Conservation (phyloP, 2,113 vertebrate species). For the Lycaon pictus region DNA sequence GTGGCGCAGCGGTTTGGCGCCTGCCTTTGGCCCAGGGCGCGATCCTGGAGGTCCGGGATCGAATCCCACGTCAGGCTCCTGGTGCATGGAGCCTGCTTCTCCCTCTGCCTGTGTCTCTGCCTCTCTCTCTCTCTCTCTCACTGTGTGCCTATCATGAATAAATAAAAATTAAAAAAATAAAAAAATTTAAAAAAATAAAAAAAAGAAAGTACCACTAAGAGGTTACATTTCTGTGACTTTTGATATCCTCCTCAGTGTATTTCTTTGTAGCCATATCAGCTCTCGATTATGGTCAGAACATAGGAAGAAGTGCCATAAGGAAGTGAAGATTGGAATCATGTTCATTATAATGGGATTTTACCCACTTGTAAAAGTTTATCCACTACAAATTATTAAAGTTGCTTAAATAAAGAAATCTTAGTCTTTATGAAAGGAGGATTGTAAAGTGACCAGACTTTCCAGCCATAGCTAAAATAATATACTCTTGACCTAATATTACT, state of each 20-base stretch:
- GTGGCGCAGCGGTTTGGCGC: too few species aligned
- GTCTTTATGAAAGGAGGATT: slow-evolving; percentile 10
- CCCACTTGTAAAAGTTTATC: neutral
- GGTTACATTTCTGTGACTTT: slow-evolving; percentile 20
- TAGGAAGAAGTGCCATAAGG: neutral
- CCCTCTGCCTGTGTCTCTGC: too few species aligned
- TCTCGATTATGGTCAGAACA: neutral
- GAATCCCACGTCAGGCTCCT: too few species aligned
- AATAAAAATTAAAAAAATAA: too few species aligned
- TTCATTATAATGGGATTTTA: neutral
- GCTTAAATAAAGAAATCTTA: slow-evolving; percentile 19
- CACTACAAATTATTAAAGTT: neutral
- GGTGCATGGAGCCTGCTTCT: too few species aligned
- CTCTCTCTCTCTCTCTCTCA: too few species aligned
- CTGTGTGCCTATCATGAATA: too few species aligned
- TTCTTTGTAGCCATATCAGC: neutral
- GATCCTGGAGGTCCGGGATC: too few species aligned
- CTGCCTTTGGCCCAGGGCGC: too few species aligned
- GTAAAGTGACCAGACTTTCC: neutral
- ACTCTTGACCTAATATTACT: slow-evolving; percentile 34
- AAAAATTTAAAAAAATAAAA: too few species aligned
- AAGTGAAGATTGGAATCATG: neutral
- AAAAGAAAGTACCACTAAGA: slow-evolving; percentile 14
- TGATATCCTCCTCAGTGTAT: neutral
- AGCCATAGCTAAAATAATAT: slow-evolving; percentile 6